Conservation (phyloP, 1,140 invertebrate genomes). For the Heliconius himera region DNA sequence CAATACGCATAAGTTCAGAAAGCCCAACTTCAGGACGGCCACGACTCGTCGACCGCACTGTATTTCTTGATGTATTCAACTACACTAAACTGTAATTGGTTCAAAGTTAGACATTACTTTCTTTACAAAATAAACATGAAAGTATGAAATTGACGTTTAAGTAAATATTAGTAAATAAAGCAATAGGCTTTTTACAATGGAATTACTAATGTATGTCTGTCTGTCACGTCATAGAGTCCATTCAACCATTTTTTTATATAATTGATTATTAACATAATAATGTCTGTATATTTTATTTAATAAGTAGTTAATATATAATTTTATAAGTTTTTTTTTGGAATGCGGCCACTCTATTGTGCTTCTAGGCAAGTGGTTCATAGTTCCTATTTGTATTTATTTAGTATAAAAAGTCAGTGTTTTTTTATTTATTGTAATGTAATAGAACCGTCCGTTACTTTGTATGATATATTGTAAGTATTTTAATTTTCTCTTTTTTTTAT, state of each 20-base stretch:
- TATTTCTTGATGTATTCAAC: slow-evolving; percentile 2
- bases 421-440: slow-evolving; percentile 21
- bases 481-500: background rate
- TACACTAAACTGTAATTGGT: background rate
- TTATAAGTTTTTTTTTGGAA: slow-evolving; percentile 17
- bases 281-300: background rate
- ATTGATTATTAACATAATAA: background rate
- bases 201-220: background rate
- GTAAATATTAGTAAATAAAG: background rate
- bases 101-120: background rate
- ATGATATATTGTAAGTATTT: slow-evolving; percentile 34
- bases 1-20: no score
- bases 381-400: slow-evolving; percentile 61
- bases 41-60: background rate
- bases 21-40: background rate
- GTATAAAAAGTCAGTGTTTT: slow-evolving; percentile 34
- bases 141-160: background rate
- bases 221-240: background rate
- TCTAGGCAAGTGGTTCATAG: slow-evolving; percentile 63
- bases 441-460: slow-evolving; percentile 39
- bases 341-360: slow-evolving; percentile 55
- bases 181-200: background rate
- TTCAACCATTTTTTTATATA: background rate
- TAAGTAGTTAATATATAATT: background rate
- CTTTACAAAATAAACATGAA: background rate